phyloP scores from a whole-genome alignment of 2,113 vertebrate genomes.

The Solea solea region DNA sequence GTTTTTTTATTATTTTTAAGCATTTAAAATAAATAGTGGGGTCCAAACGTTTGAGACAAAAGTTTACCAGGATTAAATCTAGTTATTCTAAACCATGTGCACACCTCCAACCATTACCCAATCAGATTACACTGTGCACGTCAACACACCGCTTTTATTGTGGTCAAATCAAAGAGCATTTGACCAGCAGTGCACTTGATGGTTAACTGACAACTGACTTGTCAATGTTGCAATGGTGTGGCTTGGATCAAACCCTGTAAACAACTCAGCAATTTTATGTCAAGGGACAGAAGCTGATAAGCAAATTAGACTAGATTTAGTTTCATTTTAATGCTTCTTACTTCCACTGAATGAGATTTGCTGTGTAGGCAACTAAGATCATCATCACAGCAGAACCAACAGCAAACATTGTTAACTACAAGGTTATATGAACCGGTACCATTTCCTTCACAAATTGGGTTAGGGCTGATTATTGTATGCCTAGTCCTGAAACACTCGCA shows the following conservation, averaged over 20 bases:
- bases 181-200: not conserved
- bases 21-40: no score
- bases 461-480: not conserved
- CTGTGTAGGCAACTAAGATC: not conserved
- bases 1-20: no score
- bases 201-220: not conserved
- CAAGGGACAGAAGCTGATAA: not conserved
- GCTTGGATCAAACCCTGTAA: not conserved
- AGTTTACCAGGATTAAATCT: not conserved
- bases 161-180: not conserved
- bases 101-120: not conserved
- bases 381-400: not conserved
- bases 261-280: not conserved
- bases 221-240: not conserved
- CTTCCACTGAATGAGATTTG: not conserved
- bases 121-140: constrained; percentile 19
- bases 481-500: not conserved
- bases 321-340: not conserved
- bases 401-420: not conserved
- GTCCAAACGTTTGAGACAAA: not conserved
- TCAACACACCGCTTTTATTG: constrained; percentile 8
- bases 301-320: not conserved
- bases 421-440: not conserved
- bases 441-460: not conserved
- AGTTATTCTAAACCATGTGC: not conserved